These are phyloP conservation scores for Caenorhabditis brenneri DNA, from an alignment of 1,140 invertebrate genomes.

Conservation along the genomic window DNA sequence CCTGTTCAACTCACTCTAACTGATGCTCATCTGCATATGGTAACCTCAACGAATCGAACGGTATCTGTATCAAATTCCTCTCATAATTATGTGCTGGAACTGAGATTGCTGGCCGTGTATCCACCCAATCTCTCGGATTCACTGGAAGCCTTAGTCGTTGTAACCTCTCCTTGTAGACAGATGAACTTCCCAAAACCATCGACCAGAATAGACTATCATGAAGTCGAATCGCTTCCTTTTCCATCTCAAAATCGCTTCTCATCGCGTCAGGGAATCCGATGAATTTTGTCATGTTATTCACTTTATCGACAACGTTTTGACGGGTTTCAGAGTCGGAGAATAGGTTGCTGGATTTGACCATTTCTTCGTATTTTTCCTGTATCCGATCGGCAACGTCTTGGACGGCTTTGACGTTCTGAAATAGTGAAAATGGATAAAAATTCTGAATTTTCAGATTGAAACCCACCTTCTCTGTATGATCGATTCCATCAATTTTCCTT, in stretches of 20 bases:
- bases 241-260: slow-evolving; percentile 39
- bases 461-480: slow-evolving; percentile 2
- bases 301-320: slow-evolving; percentile 35
- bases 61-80: slow-evolving; percentile 40
- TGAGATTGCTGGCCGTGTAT: slow-evolving; percentile 36
- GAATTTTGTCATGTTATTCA: slow-evolving; percentile 15
- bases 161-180: slow-evolving; percentile 38
- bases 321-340: slow-evolving; percentile 32
- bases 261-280: slow-evolving; percentile 11
- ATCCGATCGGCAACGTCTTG: slow-evolving; percentile 20
- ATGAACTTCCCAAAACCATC: slow-evolving; percentile 32
- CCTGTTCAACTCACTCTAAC: slow-evolving; percentile 49
- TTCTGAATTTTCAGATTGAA: too few relatives aligned
- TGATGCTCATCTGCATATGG: slow-evolving; percentile 40
- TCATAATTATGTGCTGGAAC: slow-evolving; percentile 48
- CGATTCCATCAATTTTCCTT: slow-evolving; percentile 47
- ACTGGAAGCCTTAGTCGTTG: slow-evolving; percentile 23
- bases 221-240: slow-evolving; percentile 24
- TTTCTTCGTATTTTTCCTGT: slow-evolving; percentile 19
- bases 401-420: slow-evolving; percentile 6
- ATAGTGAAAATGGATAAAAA: too few relatives aligned
- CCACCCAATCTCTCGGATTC: slow-evolving; percentile 47
- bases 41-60: slow-evolving; percentile 37
- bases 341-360: background rate
- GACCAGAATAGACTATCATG: slow-evolving; percentile 36